Evolutionary conservation across 1,140 invertebrate species (phyloP).

Genomic region (Proales similis): DNA sequence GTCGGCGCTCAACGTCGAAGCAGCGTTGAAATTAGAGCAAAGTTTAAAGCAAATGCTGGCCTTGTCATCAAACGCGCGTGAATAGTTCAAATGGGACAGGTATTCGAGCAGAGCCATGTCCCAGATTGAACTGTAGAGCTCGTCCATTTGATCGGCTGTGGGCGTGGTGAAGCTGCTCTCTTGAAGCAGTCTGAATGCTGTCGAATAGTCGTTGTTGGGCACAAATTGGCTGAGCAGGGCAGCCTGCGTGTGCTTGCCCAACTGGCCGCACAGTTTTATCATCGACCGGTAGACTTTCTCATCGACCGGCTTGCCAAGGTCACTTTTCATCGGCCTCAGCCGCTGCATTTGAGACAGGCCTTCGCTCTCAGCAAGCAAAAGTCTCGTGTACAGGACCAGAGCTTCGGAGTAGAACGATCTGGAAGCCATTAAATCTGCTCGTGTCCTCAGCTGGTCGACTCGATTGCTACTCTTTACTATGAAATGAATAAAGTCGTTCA

Average conservation of each 20-base stretch:
- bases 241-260: conserved; percentile 35
- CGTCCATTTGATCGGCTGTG: conserved; percentile 20
- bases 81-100: conserved; percentile 29
- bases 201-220: conserved; percentile 11
- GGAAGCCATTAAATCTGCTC: too few relatives aligned
- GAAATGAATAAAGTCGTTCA: conserved; percentile 22
- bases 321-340: not conserved
- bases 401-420: too few relatives aligned
- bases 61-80: conserved; percentile 5
- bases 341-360: not conserved
- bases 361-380: conserved; percentile 10
- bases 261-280: conserved; percentile 5
- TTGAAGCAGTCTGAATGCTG: conserved; percentile 32
- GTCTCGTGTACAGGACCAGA: too few relatives aligned
- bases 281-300: conserved; percentile 12
- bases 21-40: too few relatives aligned
- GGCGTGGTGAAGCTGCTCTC: not conserved
- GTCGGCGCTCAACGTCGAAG: too few relatives aligned
- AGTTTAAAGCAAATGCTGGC: conserved; percentile 24
- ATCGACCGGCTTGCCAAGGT: conserved; percentile 3
- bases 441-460: too few relatives aligned
- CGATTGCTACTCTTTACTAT: not conserved
- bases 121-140: conserved; percentile 11
- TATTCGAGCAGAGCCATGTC: conserved; percentile 22
- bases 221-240: conserved; percentile 21